These are phyloP conservation scores for Hybognathus amarus DNA, from an alignment of 2,797 vertebrate species.

Conservation along the genomic window DNA sequence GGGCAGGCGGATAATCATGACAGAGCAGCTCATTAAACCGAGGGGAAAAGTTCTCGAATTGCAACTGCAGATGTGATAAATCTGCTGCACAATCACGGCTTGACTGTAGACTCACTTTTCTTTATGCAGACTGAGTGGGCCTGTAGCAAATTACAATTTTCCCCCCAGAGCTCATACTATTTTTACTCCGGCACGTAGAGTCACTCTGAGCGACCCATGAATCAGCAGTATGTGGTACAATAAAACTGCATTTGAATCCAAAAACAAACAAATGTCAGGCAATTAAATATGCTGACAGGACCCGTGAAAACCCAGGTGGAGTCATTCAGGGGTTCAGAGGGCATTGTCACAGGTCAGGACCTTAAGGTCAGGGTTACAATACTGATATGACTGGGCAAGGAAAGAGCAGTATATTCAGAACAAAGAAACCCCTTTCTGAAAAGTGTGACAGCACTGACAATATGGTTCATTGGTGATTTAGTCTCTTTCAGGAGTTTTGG, in stretches of 20 bases:
- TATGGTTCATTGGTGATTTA: constrained; percentile 15
- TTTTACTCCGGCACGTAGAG: constrained; percentile 73
- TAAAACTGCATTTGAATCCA: constrained; percentile 34
- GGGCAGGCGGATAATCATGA: constrained; percentile 64
- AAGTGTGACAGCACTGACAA: constrained; percentile 10
- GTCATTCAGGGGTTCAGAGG: constrained; percentile 32
- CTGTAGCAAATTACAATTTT: constrained; percentile 69
- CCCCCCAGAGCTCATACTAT: constrained; percentile 63
- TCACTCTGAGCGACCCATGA: constrained; percentile 68
- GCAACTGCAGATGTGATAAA: constrained; percentile 63
- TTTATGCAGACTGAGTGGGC: constrained; percentile 64
- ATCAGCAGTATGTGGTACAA: constrained; percentile 62
- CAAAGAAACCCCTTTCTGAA: constrained; percentile 38
- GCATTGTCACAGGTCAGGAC: constrained; percentile 46
- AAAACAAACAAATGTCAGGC: constrained; percentile 27
- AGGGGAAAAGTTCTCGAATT: constrained; percentile 53
- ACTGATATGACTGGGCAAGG: constrained; percentile 29
- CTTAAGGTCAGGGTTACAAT: constrained; percentile 50
- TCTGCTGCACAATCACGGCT: constrained; percentile 47
- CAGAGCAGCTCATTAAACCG: constrained; percentile 65
- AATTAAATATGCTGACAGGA: constrained; percentile 27
- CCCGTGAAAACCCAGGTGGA: constrained; percentile 33
- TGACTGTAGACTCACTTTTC: constrained; percentile 68
- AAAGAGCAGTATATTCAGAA: constrained; percentile 29
- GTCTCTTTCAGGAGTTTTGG: constrained; percentile 14